Evolutionary conservation across 2,888 invertebrate species (phyloP).

Genomic region (Beris morrisii): DNA sequence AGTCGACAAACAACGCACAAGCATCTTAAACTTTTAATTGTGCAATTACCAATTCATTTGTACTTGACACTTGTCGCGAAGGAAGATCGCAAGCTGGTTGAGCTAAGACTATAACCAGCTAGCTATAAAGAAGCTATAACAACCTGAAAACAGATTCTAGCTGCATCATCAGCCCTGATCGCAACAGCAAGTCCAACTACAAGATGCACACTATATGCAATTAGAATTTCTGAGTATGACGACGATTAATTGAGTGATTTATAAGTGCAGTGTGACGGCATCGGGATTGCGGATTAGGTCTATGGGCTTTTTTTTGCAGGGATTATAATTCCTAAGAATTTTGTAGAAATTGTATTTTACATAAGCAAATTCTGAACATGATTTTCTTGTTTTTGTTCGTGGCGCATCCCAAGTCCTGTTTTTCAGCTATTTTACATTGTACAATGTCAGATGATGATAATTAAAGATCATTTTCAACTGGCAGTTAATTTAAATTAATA

Average conservation of each 20-base stretch:
- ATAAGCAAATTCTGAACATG: conserved; percentile 1
- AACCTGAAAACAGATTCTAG: no score
- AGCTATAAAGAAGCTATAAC: background rate
- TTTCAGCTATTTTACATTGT: conserved; percentile 25
- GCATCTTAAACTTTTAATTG: conserved; percentile 36
- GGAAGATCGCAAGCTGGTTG: conserved; percentile 10
- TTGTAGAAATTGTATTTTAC: conserved; percentile 21
- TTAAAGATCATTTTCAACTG: conserved; percentile 40
- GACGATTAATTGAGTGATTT: conserved; percentile 43
- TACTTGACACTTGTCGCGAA: conserved; percentile 36
- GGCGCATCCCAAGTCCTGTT: conserved; percentile 4
- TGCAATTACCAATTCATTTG: conserved; percentile 40
- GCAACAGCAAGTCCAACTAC: conserved; percentile 8
- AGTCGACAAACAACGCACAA: conserved; percentile 6
- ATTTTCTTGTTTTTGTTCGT: conserved; percentile 13
- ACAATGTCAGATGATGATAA: conserved; percentile 39
- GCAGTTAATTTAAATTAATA: conserved; percentile 44
- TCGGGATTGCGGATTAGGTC: conserved; percentile 31
- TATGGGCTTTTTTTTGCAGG: conserved; percentile 1
- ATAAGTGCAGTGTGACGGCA: conserved; percentile 32
- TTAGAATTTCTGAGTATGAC: conserved; percentile 41
- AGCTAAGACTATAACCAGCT: background rate
- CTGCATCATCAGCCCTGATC: no score
- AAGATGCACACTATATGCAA: conserved; percentile 23
- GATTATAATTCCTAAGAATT: conserved; percentile 24